These are phyloP conservation scores for Oophaga sylvatica DNA, from an alignment of 2,797 vertebrate genomes.

Conservation along the genomic window DNA sequence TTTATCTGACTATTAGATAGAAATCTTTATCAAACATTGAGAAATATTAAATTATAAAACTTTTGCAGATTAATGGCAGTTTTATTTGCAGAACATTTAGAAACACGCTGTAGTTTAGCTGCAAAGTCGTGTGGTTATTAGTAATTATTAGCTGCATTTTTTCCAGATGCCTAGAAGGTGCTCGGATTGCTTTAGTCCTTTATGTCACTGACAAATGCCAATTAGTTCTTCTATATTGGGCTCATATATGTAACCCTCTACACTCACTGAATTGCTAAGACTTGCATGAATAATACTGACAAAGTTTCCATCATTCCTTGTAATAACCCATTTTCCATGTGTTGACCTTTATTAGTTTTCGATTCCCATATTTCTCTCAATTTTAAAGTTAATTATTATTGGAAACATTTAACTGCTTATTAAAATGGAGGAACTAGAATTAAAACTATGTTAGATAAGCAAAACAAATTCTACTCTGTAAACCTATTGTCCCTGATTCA, in stretches of 20 bases:
- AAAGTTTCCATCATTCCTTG: background rate
- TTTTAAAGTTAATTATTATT: constrained; percentile 24
- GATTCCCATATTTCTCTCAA: background rate
- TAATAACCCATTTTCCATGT: background rate
- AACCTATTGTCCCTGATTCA: too few relatives aligned
- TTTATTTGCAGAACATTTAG: too few relatives aligned
- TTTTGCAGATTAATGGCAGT: too few relatives aligned
- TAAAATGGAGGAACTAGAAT: background rate
- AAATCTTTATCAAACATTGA: too few relatives aligned
- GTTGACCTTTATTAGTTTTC: constrained; percentile 37
- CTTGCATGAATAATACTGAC: background rate
- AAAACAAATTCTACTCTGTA: too few relatives aligned
- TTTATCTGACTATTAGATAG: too few relatives aligned
- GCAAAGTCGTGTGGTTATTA: too few relatives aligned
- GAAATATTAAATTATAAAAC: too few relatives aligned
- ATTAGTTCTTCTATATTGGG: constrained; percentile 17
- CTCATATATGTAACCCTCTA: background rate
- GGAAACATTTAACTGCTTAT: constrained; percentile 8
- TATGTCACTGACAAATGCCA: background rate
- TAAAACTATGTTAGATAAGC: background rate
- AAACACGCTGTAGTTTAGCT: too few relatives aligned
- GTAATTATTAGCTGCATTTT: too few relatives aligned
- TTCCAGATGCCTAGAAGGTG: too few relatives aligned
- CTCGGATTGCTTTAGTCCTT: background rate
- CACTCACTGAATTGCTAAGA: background rate